These are phyloP conservation scores for Podarcis cretensis DNA, from an alignment of 2,113 vertebrate genomes.

Conservation along the genomic window DNA sequence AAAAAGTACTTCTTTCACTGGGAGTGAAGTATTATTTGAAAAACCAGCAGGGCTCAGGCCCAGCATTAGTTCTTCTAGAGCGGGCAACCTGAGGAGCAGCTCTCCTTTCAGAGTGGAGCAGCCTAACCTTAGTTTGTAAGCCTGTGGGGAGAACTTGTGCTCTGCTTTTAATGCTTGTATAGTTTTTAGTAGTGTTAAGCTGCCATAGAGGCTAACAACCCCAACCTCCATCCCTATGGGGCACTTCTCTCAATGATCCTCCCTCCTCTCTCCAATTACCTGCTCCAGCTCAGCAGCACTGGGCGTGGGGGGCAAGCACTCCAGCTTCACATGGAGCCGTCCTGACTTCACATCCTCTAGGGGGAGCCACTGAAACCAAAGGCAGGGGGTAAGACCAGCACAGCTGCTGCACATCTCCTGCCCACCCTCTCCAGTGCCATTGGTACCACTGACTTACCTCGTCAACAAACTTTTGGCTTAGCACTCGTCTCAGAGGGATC, in stretches of 20 bases:
- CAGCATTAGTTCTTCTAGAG: no score
- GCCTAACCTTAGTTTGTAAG: background rate
- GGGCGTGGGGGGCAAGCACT: conserved; percentile 81
- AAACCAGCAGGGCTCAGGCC: no score
- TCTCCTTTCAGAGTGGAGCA: no score
- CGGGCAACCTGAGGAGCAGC: no score
- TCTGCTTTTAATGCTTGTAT: background rate
- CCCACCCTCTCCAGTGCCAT: accelerated
- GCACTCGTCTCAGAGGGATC: conserved; percentile 81
- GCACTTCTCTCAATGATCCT: background rate
- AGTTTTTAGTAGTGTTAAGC: background rate
- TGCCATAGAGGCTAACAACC: background rate
- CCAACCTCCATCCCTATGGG: background rate
- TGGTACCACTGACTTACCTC: conserved; percentile 73
- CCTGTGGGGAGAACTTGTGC: background rate
- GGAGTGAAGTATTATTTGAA: no score
- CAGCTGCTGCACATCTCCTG: background rate
- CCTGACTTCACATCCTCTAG: conserved; percentile 91
- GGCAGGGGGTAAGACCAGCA: background rate
- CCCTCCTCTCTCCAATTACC: conserved; percentile 64
- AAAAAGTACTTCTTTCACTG: no score
- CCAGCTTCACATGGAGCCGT: conserved; percentile 85
- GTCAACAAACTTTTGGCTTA: conserved; percentile 81
- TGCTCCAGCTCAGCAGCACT: conserved; percentile 81
- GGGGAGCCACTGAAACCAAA: conserved; percentile 82